phyloP scores from a whole-genome alignment of 2,113 vertebrate genomes.

The Onychostruthus taczanowskii region DNA sequence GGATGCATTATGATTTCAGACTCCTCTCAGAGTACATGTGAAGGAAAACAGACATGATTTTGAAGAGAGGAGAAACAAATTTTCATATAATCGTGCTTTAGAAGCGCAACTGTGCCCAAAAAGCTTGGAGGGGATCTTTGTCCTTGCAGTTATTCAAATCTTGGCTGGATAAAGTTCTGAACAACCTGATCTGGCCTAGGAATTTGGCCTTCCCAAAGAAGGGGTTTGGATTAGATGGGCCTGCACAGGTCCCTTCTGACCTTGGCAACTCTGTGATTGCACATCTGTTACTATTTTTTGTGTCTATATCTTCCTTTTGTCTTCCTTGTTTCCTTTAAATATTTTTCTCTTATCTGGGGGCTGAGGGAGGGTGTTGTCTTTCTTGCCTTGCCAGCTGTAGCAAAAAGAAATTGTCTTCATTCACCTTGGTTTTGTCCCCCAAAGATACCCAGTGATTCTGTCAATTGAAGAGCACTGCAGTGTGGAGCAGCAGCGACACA shows the following conservation, averaged over 20 bases:
- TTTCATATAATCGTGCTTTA: neutral
- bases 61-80: neutral
- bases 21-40: neutral
- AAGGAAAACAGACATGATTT: neutral
- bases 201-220: neutral
- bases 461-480: slow-evolving; percentile 96
- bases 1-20: neutral
- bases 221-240: neutral
- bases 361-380: neutral
- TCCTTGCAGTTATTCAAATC: neutral
- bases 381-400: neutral
- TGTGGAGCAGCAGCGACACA: slow-evolving; percentile 91
- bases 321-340: neutral
- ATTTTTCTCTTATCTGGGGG: neutral
- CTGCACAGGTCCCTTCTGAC: neutral
- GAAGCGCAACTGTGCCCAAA: neutral
- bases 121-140: neutral
- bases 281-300: neutral
- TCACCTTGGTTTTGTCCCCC: neutral
- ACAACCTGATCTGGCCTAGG: neutral
- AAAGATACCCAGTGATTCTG: slow-evolving; percentile 90
- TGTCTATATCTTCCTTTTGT: neutral
- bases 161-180: neutral
- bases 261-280: neutral
- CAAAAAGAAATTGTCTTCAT: neutral